phyloP scores from a whole-genome alignment of 2,797 vertebrate genomes.

The Tapera naevia region DNA sequence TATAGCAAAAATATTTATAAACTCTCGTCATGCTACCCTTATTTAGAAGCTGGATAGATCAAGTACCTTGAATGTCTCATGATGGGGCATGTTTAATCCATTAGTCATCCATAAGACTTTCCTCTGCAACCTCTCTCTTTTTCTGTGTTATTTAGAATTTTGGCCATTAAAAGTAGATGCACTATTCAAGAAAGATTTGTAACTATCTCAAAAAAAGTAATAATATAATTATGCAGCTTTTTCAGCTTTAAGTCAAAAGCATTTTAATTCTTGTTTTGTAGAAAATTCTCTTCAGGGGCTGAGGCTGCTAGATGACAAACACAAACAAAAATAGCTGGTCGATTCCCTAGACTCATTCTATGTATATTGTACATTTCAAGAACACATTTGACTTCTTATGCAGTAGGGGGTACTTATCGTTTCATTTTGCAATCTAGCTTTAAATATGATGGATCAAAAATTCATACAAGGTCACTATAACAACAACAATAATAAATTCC shows the following conservation, averaged over 20 bases:
- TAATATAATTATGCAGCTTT: not conserved
- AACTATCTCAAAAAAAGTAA: not conserved
- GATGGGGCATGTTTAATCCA: not conserved
- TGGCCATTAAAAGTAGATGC: not conserved
- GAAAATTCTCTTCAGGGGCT: not conserved
- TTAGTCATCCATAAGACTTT: not conserved
- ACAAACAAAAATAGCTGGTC: not conserved
- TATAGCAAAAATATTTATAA: not conserved
- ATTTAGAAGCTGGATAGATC: not conserved
- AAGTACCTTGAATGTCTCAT: not conserved
- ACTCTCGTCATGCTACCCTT: not conserved
- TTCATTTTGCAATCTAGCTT: conserved; percentile 42
- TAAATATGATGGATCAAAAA: conserved; percentile 47
- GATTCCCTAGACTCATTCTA: not conserved
- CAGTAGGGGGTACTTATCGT: not conserved
- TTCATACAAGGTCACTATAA: conserved; percentile 47
- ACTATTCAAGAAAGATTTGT: not conserved
- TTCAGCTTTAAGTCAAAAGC: not conserved
- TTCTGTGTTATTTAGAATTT: not conserved
- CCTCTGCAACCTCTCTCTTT: not conserved
- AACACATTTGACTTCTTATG: conserved; percentile 42
- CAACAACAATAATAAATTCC: conserved; percentile 44
- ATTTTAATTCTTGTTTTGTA: not conserved
- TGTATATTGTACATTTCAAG: conserved; percentile 2
- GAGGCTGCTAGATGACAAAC: not conserved